Conservation (phyloP, 2,113 vertebrate species). For the Callocephalon fimbriatum region DNA sequence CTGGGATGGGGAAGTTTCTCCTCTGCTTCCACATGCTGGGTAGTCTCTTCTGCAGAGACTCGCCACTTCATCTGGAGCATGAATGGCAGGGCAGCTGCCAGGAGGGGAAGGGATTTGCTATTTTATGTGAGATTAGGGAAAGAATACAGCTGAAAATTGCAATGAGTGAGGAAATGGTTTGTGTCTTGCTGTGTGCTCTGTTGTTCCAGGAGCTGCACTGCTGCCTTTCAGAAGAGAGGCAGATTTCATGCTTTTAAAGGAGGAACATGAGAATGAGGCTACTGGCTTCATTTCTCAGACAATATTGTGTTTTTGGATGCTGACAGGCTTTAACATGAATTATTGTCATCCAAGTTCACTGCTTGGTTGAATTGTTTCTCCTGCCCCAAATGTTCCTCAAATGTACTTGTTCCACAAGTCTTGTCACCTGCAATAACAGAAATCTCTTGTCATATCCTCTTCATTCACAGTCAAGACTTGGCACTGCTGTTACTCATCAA, state of each 20-base stretch:
- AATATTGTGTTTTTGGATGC: background rate
- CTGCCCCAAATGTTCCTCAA: conserved; percentile 24
- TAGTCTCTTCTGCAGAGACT: background rate
- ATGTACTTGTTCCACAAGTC: conserved; percentile 54
- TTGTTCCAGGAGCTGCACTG: background rate
- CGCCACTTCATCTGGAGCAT: rapidly evolving
- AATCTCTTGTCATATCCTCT: conserved; percentile 11
- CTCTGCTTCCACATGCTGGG: background rate
- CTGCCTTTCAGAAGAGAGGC: background rate
- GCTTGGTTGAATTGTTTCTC: conserved; percentile 15
- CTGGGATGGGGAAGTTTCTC: background rate
- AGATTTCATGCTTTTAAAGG: background rate
- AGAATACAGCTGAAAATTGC: background rate
- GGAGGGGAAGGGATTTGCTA: background rate
- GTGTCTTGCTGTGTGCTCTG: background rate
- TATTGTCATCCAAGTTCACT: conserved; percentile 26
- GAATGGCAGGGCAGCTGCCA: rapidly evolving
- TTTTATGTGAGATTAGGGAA: background rate
- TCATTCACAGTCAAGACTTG: background rate
- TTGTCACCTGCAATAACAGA: conserved; percentile 34
- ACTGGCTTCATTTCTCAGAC: conserved; percentile 14
- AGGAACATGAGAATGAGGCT: background rate
- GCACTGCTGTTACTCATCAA: conserved; percentile 32
- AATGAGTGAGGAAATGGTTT: background rate
- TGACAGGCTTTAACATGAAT: conserved; percentile 35